Percentiles rank a stretch among this genome's conserved stretches.
Conservation (phyloP, 2,888 invertebrate genomes). For the Brassicogethes aeneus region DNA sequence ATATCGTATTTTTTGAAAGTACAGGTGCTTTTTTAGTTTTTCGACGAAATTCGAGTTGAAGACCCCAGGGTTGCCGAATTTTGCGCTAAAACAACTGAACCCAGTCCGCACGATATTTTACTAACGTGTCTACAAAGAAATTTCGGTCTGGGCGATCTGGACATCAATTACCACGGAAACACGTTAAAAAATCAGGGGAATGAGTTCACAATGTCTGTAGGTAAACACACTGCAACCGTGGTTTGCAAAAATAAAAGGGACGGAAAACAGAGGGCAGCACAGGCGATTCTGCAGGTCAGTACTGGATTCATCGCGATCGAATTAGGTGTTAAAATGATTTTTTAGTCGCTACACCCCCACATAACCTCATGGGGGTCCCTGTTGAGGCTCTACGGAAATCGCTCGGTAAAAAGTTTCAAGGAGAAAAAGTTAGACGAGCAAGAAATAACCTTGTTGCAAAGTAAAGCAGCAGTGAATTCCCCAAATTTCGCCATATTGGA, state of each 20-base stretch:
- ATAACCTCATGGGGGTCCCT: slow-evolving; percentile 92
- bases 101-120: slow-evolving; percentile 88
- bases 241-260: slow-evolving; percentile 94
- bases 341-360: slow-evolving; percentile 83
- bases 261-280: slow-evolving; percentile 93
- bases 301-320: too few species aligned
- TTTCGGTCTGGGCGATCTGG: slow-evolving; percentile 82
- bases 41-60: slow-evolving; percentile 87
- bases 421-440: slow-evolving; percentile 89
- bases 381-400: slow-evolving; percentile 84
- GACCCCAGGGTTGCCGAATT: slow-evolving; percentile 92
- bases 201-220: slow-evolving; percentile 90
- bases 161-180: slow-evolving; percentile 73
- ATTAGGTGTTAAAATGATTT: too few species aligned
- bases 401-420: slow-evolving; percentile 82
- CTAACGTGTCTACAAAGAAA: slow-evolving; percentile 87
- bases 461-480: slow-evolving; percentile 80
- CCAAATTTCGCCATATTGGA: slow-evolving; percentile 86
- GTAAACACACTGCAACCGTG: slow-evolving; percentile 83
- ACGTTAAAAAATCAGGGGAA: slow-evolving; percentile 85
- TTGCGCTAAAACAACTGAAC: slow-evolving; percentile 94
- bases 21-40: slow-evolving; percentile 49
- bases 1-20: too few species aligned
- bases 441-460: slow-evolving; percentile 83
- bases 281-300: slow-evolving; percentile 83